Conservation (phyloP, 2,888 invertebrate genomes). For the Diachrysia chrysitis region DNA sequence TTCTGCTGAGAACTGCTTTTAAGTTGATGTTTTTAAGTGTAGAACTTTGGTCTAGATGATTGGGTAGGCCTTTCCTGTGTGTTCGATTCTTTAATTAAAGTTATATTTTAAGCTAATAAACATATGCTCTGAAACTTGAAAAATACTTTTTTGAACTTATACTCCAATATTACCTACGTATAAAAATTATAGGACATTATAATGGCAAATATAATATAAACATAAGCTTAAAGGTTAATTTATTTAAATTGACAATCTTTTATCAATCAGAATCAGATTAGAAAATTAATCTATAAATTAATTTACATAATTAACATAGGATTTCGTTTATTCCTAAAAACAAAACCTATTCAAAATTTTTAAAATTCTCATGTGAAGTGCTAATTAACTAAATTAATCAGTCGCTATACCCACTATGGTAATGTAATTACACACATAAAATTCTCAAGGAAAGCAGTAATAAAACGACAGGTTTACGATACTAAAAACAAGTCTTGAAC, state of each 20-base stretch:
- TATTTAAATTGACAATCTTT: not conserved
- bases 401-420: conserved; percentile 45
- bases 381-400: conserved; percentile 57
- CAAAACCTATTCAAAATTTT: conserved; percentile 30
- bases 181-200: not conserved
- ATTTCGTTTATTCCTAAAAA: conserved; percentile 23
- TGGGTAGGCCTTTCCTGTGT: not conserved
- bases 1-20: conserved; percentile 44
- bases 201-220: not conserved
- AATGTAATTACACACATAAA: conserved; percentile 52
- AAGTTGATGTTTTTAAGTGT: conserved; percentile 16
- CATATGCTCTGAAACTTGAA: too few species aligned
- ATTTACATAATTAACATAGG: conserved; percentile 13
- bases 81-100: not conserved
- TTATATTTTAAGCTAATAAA: too few species aligned
- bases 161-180: not conserved
- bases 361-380: conserved; percentile 23
- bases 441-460: conserved; percentile 53
- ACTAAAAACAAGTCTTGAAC: conserved; percentile 20
- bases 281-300: not conserved
- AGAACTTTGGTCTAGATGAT: not conserved
- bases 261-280: not conserved
- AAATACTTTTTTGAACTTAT: too few species aligned
- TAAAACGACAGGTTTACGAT: conserved; percentile 49
- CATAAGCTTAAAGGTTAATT: not conserved